phyloP scores from a whole-genome alignment of 1,140 invertebrate genomes.

The Daktulosphaira vitifoliae region DNA sequence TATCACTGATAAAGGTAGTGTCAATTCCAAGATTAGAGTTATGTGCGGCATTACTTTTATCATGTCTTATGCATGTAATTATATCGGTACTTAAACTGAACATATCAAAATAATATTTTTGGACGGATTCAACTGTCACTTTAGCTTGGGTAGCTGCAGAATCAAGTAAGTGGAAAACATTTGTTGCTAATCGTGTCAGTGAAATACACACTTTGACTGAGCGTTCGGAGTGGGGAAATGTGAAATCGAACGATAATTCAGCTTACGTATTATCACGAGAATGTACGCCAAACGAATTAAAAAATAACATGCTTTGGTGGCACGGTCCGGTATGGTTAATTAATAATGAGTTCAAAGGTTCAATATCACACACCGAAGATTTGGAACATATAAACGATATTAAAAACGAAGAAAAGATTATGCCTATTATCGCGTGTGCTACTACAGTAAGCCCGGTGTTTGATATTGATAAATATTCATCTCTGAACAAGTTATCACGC shows the following conservation, averaged over 20 bases:
- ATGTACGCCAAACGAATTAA: constrained; percentile 34
- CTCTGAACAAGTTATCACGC: background rate
- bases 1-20: background rate
- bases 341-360: too few relatives aligned
- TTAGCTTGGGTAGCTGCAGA: constrained; percentile 42
- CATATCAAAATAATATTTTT: constrained; percentile 37
- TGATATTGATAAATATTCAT: background rate
- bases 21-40: background rate
- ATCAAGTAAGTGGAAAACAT: constrained; percentile 41
- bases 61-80: constrained; percentile 9
- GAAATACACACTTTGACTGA: constrained; percentile 41
- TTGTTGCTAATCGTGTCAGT: constrained; percentile 43
- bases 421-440: too few relatives aligned
- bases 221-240: constrained; percentile 42
- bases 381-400: too few relatives aligned
- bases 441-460: too few relatives aligned
- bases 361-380: too few relatives aligned
- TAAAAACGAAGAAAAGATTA: too few relatives aligned
- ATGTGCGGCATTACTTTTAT: background rate
- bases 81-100: constrained; percentile 36
- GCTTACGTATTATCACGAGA: constrained; percentile 43
- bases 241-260: constrained; percentile 35
- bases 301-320: constrained; percentile 36
- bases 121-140: constrained; percentile 43
- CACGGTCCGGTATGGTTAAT: constrained; percentile 23